Evolutionary conservation across 2,888 invertebrate genomes (phyloP).

Genomic region (Mythimna ferrago): DNA sequence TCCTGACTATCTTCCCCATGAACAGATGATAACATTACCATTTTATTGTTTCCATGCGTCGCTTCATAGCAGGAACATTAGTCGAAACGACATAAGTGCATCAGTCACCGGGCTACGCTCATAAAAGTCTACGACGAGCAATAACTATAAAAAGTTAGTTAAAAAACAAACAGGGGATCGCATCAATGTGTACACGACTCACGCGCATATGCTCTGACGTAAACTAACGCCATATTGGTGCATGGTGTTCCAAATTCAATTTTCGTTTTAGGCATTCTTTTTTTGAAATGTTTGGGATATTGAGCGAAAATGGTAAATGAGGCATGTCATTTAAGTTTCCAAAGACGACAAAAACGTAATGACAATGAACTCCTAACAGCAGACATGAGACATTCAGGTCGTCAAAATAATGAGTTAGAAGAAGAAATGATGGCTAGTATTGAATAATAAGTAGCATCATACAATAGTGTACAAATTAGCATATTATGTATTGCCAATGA

Average conservation of each 20-base stretch:
- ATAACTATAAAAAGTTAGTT: constrained; percentile 76
- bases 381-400: neutral
- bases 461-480: constrained; percentile 53
- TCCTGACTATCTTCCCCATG: neutral
- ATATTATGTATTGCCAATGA: constrained; percentile 64
- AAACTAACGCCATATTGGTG: constrained; percentile 58
- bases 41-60: constrained; percentile 52
- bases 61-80: constrained; percentile 31
- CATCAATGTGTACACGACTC: constrained; percentile 66
- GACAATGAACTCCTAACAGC: constrained; percentile 8
- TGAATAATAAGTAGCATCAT: constrained; percentile 57
- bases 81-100: constrained; percentile 58
- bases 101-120: constrained; percentile 75
- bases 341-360: neutral
- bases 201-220: constrained; percentile 66
- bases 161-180: constrained; percentile 74
- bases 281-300: constrained; percentile 6
- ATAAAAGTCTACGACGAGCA: constrained; percentile 76
- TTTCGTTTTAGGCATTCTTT: constrained; percentile 33
- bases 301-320: constrained; percentile 21
- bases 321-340: neutral
- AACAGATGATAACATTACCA: constrained; percentile 31
- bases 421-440: constrained; percentile 48
- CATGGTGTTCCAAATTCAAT: constrained; percentile 56
- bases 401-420: constrained; percentile 44